These are phyloP conservation scores for Hydrozoanthus gracilis DNA, from an alignment of 92 coral and sea anemone species.

Conservation along the genomic window DNA sequence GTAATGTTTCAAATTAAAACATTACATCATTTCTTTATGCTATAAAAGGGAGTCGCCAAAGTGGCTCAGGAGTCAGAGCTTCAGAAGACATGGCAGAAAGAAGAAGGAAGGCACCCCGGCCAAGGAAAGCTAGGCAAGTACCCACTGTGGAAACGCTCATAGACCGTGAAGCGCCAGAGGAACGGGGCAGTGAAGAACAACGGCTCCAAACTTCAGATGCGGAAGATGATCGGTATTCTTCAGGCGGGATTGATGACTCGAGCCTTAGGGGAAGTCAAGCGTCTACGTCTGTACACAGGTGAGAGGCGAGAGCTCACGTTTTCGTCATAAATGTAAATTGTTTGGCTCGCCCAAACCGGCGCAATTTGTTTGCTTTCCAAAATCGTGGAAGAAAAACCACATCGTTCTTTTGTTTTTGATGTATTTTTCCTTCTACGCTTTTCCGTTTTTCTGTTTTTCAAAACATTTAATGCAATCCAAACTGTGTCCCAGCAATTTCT, in stretches of 20 bases:
- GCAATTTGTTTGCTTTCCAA: not conserved
- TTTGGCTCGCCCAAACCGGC: not conserved
- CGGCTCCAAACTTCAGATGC: not conserved
- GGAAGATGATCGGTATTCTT: not conserved
- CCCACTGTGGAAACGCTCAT: not conserved
- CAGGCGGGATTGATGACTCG: not conserved
- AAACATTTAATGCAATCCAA: not conserved
- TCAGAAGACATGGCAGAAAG: not conserved
- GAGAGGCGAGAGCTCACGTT: not conserved
- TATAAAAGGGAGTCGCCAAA: not conserved
- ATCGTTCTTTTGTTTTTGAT: not conserved
- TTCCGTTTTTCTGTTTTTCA: not conserved
- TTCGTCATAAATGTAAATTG: not conserved
- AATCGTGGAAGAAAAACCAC: not conserved
- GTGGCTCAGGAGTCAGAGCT: not conserved
- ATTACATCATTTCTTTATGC: not conserved
- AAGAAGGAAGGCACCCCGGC: not conserved
- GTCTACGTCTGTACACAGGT: constrained; percentile 7
- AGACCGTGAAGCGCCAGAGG: not conserved
- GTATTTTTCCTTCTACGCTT: not conserved
- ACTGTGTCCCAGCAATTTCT: not conserved
- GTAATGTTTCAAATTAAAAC: constrained; percentile 8
- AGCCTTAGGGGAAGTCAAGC: not conserved
- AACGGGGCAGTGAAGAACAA: not conserved
- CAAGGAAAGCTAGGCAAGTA: not conserved